A percentile compares a stretch with the other conserved stretches of the same genome.
Conservation (phyloP, 2,797 vertebrate species). For the Myotis myotis region DNA sequence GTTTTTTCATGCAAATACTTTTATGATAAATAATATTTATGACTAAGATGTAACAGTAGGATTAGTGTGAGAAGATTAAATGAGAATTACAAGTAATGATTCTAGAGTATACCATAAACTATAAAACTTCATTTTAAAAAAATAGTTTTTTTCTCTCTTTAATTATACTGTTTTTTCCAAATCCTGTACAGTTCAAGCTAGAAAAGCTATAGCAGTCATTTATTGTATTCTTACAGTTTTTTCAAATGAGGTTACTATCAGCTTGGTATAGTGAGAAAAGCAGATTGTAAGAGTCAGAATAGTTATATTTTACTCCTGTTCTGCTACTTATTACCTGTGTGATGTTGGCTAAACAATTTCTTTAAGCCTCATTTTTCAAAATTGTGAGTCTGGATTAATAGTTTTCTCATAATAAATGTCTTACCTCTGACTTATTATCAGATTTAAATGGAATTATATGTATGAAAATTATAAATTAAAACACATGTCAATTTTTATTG, state of each 20-base stretch:
- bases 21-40: slow-evolving; percentile 3
- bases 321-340: neutral
- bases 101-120: neutral
- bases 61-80: slow-evolving; percentile 16
- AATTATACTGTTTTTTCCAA: neutral
- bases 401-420: neutral
- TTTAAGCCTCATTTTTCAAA: neutral
- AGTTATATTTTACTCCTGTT: neutral
- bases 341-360: neutral
- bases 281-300: neutral
- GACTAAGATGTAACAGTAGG: neutral
- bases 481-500: neutral
- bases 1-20: neutral
- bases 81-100: neutral
- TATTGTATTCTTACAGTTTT: neutral
- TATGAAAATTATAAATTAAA: slow-evolving; percentile 18
- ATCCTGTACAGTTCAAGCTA: neutral
- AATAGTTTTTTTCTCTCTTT: neutral
- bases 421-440: neutral
- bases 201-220: neutral
- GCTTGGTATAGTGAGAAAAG: neutral
- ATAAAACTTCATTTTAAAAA: neutral
- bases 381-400: slow-evolving; percentile 2
- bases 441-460: neutral
- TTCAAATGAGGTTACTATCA: neutral